Conservation (phyloP, 2,113 vertebrate species). For the Halcyon malimbica region DNA sequence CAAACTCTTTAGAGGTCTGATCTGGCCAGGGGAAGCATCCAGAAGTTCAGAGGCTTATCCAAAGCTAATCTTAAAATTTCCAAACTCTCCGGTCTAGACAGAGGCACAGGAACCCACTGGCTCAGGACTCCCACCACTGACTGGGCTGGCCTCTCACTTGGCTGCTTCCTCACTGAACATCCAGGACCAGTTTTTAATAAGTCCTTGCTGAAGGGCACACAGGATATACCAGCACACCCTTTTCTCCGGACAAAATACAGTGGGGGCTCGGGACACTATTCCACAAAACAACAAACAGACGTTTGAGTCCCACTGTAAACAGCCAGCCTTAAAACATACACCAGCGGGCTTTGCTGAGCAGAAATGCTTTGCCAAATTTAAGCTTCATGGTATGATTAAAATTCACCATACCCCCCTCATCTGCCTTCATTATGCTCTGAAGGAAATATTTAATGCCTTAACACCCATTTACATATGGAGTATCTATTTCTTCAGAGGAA, state of each 20-base stretch:
- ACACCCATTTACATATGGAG: background rate
- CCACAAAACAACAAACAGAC: background rate
- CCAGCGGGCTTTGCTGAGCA: background rate
- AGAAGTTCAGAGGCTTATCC: constrained; percentile 51
- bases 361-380: background rate
- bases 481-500: background rate
- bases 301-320: background rate
- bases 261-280: fast-evolving
- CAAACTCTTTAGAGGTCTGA: constrained; percentile 42
- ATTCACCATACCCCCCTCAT: background rate
- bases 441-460: background rate
- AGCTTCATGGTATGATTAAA: background rate
- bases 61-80: constrained; percentile 58
- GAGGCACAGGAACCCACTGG: background rate
- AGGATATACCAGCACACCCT: background rate
- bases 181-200: background rate
- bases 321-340: fast-evolving
- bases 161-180: background rate
- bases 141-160: background rate
- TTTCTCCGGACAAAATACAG: background rate
- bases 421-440: background rate
- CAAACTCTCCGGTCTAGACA: background rate
- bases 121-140: background rate
- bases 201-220: background rate
- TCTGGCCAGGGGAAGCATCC: constrained; percentile 18